Percentiles rank a stretch among this genome's conserved stretches.
Evolutionary conservation across 2,113 vertebrate species (phyloP).

Genomic region (Mormyrus iriodes): DNA sequence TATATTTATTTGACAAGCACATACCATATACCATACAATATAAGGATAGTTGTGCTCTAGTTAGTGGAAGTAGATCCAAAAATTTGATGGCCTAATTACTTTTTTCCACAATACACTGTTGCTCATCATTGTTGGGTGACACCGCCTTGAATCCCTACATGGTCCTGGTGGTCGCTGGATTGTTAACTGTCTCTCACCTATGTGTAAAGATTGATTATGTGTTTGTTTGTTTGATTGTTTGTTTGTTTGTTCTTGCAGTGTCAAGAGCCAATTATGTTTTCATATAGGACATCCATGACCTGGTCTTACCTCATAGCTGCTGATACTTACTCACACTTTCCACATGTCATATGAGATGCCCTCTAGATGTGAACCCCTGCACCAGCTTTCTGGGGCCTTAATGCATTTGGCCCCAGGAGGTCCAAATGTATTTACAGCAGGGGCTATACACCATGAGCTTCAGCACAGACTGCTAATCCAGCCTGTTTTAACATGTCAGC

Average conservation of each 20-base stretch:
- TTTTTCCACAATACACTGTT: neutral
- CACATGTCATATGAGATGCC: neutral
- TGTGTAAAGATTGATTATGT: neutral
- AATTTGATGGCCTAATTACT: neutral
- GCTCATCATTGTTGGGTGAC: neutral
- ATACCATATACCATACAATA: neutral
- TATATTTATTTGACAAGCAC: neutral
- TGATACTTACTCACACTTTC: neutral
- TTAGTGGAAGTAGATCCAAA: neutral
- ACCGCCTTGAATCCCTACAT: neutral
- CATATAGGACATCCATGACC: neutral
- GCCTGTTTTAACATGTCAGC: slow-evolving; percentile 24
- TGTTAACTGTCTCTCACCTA: neutral
- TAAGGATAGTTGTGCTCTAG: neutral
- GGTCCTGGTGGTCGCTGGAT: neutral
- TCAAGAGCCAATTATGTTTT: neutral
- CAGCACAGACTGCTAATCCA: slow-evolving; percentile 31
- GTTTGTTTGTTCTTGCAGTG: neutral
- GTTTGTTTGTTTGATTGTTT: neutral
- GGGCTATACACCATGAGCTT: slow-evolving; percentile 31
- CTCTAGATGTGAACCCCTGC: neutral
- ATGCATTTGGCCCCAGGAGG: slow-evolving; percentile 21
- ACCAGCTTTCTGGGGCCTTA: neutral
- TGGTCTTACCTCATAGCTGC: neutral
- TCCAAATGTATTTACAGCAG: slow-evolving; percentile 44